phyloP scores from a whole-genome alignment of 1,140 invertebrate genomes.

The Eurytemora carolleeae region DNA sequence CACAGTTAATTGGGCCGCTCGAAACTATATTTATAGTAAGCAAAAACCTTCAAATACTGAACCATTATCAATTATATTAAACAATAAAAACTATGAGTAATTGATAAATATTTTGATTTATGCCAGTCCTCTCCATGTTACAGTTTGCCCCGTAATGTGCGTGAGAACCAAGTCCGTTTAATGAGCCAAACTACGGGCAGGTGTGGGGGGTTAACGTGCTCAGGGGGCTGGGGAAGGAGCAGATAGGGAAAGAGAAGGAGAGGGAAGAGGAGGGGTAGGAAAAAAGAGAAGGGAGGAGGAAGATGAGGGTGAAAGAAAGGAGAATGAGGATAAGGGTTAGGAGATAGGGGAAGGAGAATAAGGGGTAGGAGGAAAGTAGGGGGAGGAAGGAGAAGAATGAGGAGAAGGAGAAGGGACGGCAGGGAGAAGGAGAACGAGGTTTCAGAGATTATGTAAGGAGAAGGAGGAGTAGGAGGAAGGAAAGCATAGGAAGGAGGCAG shows the following conservation, averaged over 20 bases:
- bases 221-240: not conserved
- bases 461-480: too few species aligned
- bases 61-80: not conserved
- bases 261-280: not conserved
- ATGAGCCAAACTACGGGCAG: too few species aligned
- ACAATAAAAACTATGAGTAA: not conserved
- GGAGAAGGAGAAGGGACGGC: not conserved
- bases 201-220: not conserved
- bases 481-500: too few species aligned
- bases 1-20: too few species aligned
- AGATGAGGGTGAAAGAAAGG: not conserved
- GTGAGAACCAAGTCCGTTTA: too few species aligned
- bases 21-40: too few species aligned
- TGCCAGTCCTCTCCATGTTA: not conserved
- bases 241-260: constrained; percentile 4
- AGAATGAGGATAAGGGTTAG: not conserved
- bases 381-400: not conserved
- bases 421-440: not conserved
- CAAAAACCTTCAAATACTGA: too few species aligned
- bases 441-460: too few species aligned
- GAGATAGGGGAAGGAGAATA: not conserved
- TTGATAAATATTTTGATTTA: not conserved
- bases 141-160: not conserved
- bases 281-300: constrained; percentile 4
- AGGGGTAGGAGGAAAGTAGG: not conserved